phyloP scores from a whole-genome alignment of 1,140 invertebrate species.

The Bombus huntii region DNA sequence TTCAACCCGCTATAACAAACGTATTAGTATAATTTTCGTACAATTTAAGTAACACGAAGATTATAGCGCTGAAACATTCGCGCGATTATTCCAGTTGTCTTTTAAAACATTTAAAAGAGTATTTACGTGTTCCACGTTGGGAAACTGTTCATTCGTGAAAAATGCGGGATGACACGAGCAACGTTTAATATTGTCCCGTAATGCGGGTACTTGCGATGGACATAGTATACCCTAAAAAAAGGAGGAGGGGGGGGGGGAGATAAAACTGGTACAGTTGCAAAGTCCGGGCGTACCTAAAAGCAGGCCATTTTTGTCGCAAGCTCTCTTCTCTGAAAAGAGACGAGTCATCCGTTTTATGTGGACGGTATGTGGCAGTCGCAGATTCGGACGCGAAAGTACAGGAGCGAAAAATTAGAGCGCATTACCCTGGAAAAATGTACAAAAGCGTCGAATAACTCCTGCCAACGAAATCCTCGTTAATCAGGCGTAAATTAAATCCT shows the following conservation, averaged over 20 bases:
- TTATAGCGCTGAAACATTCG: background rate
- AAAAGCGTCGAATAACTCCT: background rate
- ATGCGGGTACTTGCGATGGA: slow-evolving; percentile 17
- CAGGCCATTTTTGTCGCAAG: background rate
- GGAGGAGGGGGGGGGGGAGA: too few relatives aligned
- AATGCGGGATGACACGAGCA: slow-evolving; percentile 3
- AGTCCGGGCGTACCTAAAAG: background rate
- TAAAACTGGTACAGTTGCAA: background rate
- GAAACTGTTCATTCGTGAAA: slow-evolving; percentile 14
- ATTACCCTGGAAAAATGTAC: background rate
- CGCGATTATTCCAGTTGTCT: background rate
- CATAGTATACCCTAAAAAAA: background rate
- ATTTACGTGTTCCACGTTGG: background rate
- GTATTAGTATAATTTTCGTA: background rate
- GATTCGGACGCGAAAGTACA: background rate
- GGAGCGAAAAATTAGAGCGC: slow-evolving; percentile 7
- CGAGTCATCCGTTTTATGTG: slow-evolving; percentile 22
- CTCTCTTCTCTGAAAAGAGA: slow-evolving; percentile 12
- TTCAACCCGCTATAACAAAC: background rate
- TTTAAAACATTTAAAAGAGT: background rate
- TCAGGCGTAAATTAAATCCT: background rate
- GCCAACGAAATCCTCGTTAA: background rate
- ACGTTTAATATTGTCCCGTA: slow-evolving; percentile 26
- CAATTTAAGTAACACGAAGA: background rate
- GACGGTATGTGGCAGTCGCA: background rate